Evolutionary conservation across 2,797 vertebrate species (phyloP).

Genomic region (Poecilia wingei): DNA sequence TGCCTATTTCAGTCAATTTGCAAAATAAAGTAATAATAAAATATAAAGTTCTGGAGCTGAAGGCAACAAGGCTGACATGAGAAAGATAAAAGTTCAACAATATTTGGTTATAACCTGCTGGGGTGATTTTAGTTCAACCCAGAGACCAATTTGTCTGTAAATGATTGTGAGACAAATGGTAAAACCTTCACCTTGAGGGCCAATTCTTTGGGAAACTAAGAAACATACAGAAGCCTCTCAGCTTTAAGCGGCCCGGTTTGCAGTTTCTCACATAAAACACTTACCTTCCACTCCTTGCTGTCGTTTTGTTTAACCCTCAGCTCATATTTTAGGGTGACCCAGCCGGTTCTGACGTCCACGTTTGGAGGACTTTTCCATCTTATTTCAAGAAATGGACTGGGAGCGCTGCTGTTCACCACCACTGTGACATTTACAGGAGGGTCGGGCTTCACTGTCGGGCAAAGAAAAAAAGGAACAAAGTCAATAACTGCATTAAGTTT

Average conservation of each 20-base stretch:
- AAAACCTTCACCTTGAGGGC: neutral
- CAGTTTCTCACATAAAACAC: conserved; percentile 20
- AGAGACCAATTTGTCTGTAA: conserved; percentile 3
- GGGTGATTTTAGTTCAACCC: neutral
- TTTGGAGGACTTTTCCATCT: conserved; percentile 83
- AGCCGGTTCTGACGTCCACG: conserved; percentile 85
- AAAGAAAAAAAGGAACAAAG: conserved; percentile 18
- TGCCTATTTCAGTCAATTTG: neutral
- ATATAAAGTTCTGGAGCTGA: neutral
- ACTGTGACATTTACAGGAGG: conserved; percentile 85
- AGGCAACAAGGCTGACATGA: neutral
- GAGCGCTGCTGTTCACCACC: conserved; percentile 71
- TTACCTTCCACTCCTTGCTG: conserved; percentile 85
- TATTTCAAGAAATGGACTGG: conserved; percentile 77
- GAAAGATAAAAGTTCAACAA: neutral
- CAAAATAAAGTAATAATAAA: conserved; percentile 2
- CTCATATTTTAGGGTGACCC: conserved; percentile 89
- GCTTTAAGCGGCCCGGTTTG: neutral
- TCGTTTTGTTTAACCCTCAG: conserved; percentile 81
- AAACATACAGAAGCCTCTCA: neutral
- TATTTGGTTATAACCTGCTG: conserved; percentile 5
- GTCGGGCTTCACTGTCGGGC: conserved; percentile 85
- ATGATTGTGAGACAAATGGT: neutral
- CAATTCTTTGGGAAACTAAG: neutral
- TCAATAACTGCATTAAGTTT: neutral